phyloP scores from a whole-genome alignment of 1,140 invertebrate species.

The Coboldia fuscipes region DNA sequence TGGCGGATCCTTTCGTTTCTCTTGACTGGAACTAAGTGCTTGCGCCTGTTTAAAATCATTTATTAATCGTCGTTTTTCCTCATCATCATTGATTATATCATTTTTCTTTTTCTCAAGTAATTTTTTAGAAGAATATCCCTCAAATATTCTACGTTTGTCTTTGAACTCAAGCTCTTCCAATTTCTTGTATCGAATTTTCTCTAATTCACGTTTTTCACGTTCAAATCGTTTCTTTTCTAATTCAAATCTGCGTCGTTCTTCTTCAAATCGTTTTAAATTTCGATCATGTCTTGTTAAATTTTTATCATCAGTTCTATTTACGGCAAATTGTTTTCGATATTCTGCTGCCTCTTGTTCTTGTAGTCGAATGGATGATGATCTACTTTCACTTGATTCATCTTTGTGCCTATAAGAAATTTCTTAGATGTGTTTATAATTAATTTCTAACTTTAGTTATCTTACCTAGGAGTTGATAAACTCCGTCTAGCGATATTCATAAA shows the following conservation, averaged over 20 bases:
- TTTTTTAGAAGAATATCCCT: no score
- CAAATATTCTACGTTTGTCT: no score
- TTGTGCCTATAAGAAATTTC: constrained; percentile 8
- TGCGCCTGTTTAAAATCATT: no score
- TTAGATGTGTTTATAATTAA: no score
- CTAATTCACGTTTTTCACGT: constrained; percentile 15
- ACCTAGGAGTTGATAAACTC: constrained; percentile 15
- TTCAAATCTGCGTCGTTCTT: constrained; percentile 18
- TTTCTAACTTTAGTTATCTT: no score
- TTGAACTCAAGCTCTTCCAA: constrained; percentile 15
- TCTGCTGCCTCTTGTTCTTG: background rate
- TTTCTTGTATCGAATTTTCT: constrained; percentile 16
- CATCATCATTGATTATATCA: no score
- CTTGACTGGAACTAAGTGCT: no score
- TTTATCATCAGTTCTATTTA: constrained; percentile 5
- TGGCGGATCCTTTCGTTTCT: no score
- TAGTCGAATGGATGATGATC: constrained; percentile 3
- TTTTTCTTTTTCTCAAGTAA: no score
- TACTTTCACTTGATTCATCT: constrained; percentile 17
- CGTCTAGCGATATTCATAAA: constrained; percentile 11
- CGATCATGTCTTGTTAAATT: constrained; percentile 9
- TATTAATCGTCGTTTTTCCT: no score
- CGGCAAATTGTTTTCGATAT: constrained; percentile 1
- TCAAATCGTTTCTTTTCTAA: constrained; percentile 17
- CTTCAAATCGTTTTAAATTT: constrained; percentile 17